These are phyloP conservation scores for Drosophila neotestacea DNA, from an alignment of 2,888 invertebrate species.

Conservation along the genomic window DNA sequence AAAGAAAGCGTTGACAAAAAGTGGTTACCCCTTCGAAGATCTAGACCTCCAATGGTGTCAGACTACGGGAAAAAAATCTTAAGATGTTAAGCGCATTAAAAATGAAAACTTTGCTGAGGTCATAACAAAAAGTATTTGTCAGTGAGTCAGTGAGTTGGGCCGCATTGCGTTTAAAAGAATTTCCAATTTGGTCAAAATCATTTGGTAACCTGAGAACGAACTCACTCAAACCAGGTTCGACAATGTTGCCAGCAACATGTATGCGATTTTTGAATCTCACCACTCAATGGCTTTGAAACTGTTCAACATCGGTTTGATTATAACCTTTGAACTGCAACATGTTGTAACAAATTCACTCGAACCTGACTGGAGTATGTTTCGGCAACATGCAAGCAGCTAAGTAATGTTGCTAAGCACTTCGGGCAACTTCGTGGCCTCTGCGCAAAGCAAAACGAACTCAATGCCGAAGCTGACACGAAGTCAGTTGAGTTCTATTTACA, in stretches of 20 bases:
- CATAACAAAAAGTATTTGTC: conserved; percentile 46
- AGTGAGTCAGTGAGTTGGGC: conserved; percentile 7
- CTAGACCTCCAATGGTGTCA: conserved; percentile 47
- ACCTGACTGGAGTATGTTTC: conserved; percentile 24
- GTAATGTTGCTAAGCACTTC: conserved; percentile 29
- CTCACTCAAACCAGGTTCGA: conserved; percentile 31
- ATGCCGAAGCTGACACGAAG: conserved; percentile 28
- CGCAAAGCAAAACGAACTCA: conserved; percentile 33
- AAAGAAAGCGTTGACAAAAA: conserved; percentile 67
- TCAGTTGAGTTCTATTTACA: conserved; percentile 20
- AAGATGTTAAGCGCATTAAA: conserved; percentile 71
- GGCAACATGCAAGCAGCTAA: conserved; percentile 12
- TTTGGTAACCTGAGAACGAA: conserved; percentile 3
- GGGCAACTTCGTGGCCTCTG: conserved; percentile 43
- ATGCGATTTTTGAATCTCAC: conserved; percentile 21
- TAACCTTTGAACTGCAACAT: conserved; percentile 25
- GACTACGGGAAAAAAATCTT: conserved; percentile 24
- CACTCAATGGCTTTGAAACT: conserved; percentile 15
- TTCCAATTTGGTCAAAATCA: background rate
- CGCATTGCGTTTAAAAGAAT: conserved; percentile 6
- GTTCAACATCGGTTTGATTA: background rate
- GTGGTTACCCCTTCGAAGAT: conserved; percentile 21
- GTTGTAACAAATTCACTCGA: conserved; percentile 33
- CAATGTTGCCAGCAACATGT: conserved; percentile 52
- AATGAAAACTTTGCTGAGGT: conserved; percentile 17